Evolutionary conservation across 2,113 vertebrate species (phyloP).

Genomic region (Corvus hawaiiensis): DNA sequence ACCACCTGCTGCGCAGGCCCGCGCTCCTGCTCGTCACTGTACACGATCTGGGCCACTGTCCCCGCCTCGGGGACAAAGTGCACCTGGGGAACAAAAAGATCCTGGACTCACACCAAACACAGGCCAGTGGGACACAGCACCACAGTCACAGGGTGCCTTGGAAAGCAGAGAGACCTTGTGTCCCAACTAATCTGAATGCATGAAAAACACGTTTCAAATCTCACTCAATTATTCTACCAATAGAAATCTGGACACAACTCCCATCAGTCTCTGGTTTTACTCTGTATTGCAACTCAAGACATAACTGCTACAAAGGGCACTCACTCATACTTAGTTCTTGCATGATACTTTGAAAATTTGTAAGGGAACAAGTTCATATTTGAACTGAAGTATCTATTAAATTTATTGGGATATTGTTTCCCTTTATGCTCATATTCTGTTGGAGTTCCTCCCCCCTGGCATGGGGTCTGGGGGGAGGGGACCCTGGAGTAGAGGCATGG

Average conservation of each 20-base stretch:
- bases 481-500: too few relatives aligned
- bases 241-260: neutral
- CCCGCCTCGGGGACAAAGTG: slow-evolving; percentile 88
- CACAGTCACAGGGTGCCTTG: neutral
- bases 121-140: neutral
- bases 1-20: slow-evolving; percentile 86
- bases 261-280: neutral
- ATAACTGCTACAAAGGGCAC: neutral
- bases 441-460: too few relatives aligned
- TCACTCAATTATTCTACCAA: neutral
- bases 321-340: neutral
- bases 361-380: neutral
- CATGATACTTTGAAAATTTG: accelerated
- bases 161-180: neutral
- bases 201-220: neutral
- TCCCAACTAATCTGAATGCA: neutral
- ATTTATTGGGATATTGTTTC: neutral
- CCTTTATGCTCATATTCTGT: neutral
- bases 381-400: neutral
- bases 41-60: slow-evolving; percentile 93
- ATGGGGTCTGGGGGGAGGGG: too few relatives aligned
- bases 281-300: neutral
- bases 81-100: slow-evolving; percentile 74
- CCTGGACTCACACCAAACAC: neutral
- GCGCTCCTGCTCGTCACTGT: slow-evolving; percentile 88